phyloP scores from a whole-genome alignment of 2,888 invertebrate species.

The Brachynemurus nebulosus region DNA sequence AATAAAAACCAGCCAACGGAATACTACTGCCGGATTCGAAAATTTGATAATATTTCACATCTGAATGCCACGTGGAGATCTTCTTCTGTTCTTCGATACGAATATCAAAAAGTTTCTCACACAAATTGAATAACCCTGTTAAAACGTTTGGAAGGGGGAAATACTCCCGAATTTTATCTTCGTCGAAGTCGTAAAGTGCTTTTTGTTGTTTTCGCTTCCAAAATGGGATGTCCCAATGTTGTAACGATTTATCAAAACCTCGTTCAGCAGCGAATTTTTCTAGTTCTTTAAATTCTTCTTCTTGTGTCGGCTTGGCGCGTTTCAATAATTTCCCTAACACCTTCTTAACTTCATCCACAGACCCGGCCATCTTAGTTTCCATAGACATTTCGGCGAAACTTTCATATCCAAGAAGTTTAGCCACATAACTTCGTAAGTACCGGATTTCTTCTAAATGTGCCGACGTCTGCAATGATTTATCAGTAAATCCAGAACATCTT shows the following conservation, averaged over 20 bases:
- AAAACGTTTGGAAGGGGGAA: constrained; percentile 73
- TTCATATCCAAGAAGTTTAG: constrained; percentile 62
- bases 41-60: constrained; percentile 71
- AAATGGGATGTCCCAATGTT: constrained; percentile 76
- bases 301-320: constrained; percentile 59
- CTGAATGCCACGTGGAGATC: constrained; percentile 70
- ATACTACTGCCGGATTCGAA: constrained; percentile 48
- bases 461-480: constrained; percentile 53
- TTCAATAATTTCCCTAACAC: constrained; percentile 51
- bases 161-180: constrained; percentile 58
- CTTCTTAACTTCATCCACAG: constrained; percentile 55
- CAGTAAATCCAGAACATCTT: constrained; percentile 51
- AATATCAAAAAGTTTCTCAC: constrained; percentile 64
- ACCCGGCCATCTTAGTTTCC: constrained; percentile 88
- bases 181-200: constrained; percentile 50
- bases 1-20: constrained; percentile 70
- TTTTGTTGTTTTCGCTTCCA: constrained; percentile 69
- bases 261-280: constrained; percentile 57
- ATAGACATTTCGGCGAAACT: constrained; percentile 76
- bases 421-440: constrained; percentile 49
- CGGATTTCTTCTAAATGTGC: constrained; percentile 67
- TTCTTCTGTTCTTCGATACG: constrained; percentile 51
- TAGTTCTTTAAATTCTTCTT: constrained; percentile 55
- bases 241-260: constrained; percentile 52
- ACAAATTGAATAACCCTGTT: constrained; percentile 60